Base-by-base conservation (phyloP, 2,113 vertebrate species). In the Motacilla tschutschensis region DNA sequence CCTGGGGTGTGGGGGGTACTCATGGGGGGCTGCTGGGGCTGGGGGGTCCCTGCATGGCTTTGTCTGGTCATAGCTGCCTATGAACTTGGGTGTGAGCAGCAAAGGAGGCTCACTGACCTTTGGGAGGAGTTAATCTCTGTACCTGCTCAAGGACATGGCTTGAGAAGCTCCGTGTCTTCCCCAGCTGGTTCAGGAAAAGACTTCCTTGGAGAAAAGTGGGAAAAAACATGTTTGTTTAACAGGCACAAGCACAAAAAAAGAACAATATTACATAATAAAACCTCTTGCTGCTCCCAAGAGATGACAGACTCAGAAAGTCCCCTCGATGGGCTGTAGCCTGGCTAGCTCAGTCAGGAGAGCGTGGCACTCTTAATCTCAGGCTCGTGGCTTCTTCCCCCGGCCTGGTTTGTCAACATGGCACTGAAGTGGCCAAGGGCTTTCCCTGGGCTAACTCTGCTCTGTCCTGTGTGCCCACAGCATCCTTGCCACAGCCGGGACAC, bases 401-500 rank as follows among this genome's bases (percentile, higher is more conserved):
- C 64, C 29, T 33, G 46, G 36, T 0, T 0, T 25, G 54, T 57
- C 44, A 67, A 33, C 5, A 0, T 4, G 44, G 47, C 43, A n/a
- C 38, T 5, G 15, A 28, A 7, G 10, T 28, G 59, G 21, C 36
- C 0, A 0, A 58, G 59, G 41, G 47, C 54, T 73, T 65, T 86
- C 54, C 31, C 43, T 1, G 1, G 67, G 65, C 12, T 95, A 82
- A 96, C 91, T 84, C 47, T 73, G 63, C 69, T 87, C 67, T 93
- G 65, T 94, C 70, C 24, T 94, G 41, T 96, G 84, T 91, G 38
- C 87, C 94, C 50, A 6, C 95, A 99, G 99, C 94, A 99, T 99
- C 96, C 97, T 99, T 28, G 99, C 99, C 65, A 99, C 98, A 0
- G 98, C 99, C 3, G 99, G 98, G 50, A 98, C 99, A 3, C 98